Evolutionary conservation across 1,140 invertebrate genomes (phyloP), one percentile per base, ranked within the genome.

Genomic region (Dryas iulia): DNA sequence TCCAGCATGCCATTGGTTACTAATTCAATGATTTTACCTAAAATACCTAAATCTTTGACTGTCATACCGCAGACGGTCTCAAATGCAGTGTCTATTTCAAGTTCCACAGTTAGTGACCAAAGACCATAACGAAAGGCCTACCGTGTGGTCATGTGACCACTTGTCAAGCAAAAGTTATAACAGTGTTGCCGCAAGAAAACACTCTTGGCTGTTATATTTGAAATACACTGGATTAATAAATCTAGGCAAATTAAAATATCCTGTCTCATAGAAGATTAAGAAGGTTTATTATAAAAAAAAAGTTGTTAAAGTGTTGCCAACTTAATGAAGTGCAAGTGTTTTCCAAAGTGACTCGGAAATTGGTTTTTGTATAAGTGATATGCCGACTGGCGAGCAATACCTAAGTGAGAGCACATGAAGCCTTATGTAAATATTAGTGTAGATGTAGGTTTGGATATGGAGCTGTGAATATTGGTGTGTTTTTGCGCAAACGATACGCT

Each of bases 21-120:
- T 0, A 69, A 60, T 59, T 72, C 72, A 10, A 77, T 86, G 35
- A 59, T 80, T 14, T 87, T 96, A 89, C 95, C 95, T 53, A 96
- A 95, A 88, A 96, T 96, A 78, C 95, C 95, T 10, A 96, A 95
- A 82, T 96, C 95, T 1, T 81, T 96, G 47, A 96, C 95, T 2
- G 95, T 96, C 60, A 96, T 96, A 73, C 95, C 95, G 0, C 95
- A 96, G 78, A 94, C 93, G 12, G 65, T 75, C 23, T 18, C 76
- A 24, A 72, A 95, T 82, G 79, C 79, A 1, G 59, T 76, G n/a
- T 66, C 66, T 47, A 47, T 47, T 0, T 8, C 39, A 18, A 47
- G 7, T 47, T 47, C 14, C 21, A 47, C 14, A 47, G 58, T 71
- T 23, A 71, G 66, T 10, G 76, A 77, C 10, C 69, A 69, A 69